Conservation (phyloP, 2,113 vertebrate species). For the Nibea coibor region DNA sequence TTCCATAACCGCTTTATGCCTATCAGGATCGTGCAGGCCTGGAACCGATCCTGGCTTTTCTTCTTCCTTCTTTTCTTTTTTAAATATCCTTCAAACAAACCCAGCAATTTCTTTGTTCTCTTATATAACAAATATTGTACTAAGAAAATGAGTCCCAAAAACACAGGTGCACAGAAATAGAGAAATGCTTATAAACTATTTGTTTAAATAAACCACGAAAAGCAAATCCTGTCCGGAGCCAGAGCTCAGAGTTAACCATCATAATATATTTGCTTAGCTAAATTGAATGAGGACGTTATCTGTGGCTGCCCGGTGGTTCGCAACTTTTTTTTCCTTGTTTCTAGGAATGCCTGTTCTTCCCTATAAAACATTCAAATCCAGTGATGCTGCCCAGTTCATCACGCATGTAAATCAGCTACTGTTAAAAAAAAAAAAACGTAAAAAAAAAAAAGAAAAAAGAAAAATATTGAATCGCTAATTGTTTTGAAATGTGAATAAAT, state of each 20-base stretch:
- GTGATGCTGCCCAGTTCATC: background rate
- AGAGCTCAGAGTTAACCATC: slow-evolving; percentile 24
- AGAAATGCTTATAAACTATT: slow-evolving; percentile 32
- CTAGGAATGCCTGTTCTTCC: background rate
- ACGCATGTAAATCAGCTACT: background rate
- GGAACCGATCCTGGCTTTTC: too few species aligned
- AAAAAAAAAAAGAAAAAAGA: background rate
- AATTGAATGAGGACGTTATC: slow-evolving; percentile 23
- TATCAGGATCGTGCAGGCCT: too few species aligned
- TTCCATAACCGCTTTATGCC: too few species aligned
- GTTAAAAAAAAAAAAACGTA: too few species aligned
- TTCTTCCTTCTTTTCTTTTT: too few species aligned
- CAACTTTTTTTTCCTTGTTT: slow-evolving; percentile 33
- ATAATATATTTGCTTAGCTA: slow-evolving; percentile 58
- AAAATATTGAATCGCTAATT: background rate
- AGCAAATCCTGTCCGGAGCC: slow-evolving; percentile 25
- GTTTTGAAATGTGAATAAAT: slow-evolving; percentile 24
- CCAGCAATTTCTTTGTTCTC: too few species aligned
- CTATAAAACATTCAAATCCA: background rate
- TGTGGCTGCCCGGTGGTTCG: slow-evolving; percentile 19
- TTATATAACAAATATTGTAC: background rate
- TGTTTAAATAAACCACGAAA: slow-evolving; percentile 51
- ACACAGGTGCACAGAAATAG: slow-evolving; percentile 44
- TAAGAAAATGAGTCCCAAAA: background rate
- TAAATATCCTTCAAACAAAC: too few species aligned